phyloP scores from a whole-genome alignment of 2,113 vertebrate genomes.

The Phylloscopus whistleri region DNA sequence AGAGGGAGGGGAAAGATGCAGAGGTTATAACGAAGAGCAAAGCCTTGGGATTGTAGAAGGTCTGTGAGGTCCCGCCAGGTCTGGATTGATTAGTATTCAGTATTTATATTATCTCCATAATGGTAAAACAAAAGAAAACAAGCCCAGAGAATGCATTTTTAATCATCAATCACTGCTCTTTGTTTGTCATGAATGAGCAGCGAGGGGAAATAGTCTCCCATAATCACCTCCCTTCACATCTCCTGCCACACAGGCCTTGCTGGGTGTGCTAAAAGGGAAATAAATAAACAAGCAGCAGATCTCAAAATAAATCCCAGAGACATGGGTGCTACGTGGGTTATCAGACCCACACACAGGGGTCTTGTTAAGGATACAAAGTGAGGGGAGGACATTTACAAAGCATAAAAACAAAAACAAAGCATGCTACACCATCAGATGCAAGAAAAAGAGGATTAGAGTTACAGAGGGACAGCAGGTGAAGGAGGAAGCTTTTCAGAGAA shows the following conservation, averaged over 20 bases:
- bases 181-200: slow-evolving; percentile 84
- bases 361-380: background rate
- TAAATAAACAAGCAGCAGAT: slow-evolving; percentile 76
- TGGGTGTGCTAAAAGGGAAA: slow-evolving; percentile 75
- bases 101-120: slow-evolving; percentile 85
- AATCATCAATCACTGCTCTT: slow-evolving; percentile 88
- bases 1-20: background rate
- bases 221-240: slow-evolving; percentile 81
- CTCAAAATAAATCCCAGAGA: slow-evolving; percentile 75
- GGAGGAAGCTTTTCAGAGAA: background rate
- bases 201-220: slow-evolving; percentile 79
- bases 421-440: background rate
- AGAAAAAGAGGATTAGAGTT: background rate
- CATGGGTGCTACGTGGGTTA: slow-evolving; percentile 72
- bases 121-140: slow-evolving; percentile 87
- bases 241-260: slow-evolving; percentile 71
- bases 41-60: slow-evolving; percentile 68
- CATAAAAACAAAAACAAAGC: slow-evolving; percentile 45
- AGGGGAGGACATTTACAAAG: background rate
- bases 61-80: slow-evolving; percentile 75
- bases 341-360: slow-evolving; percentile 36
- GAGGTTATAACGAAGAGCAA: slow-evolving; percentile 36
- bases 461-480: background rate
- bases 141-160: slow-evolving; percentile 84
- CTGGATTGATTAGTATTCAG: slow-evolving; percentile 84